Evolutionary conservation across 2,113 vertebrate species (phyloP), one percentile per base, ranked within the genome.

Genomic region (Clupea harengus): DNA sequence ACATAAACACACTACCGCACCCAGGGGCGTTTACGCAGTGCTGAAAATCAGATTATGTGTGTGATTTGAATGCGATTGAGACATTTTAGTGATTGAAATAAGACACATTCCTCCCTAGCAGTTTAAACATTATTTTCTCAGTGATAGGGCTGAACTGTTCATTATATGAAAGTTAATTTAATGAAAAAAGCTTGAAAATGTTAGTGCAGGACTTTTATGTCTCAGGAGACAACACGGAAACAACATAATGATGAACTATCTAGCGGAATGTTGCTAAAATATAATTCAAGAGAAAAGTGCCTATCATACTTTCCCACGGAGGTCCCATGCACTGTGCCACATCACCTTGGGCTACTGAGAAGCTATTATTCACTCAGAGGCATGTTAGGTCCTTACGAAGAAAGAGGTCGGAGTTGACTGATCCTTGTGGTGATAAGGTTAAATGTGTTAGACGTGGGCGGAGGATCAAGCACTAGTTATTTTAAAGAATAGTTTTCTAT

Each of bases 281-380:
- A n/a, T 72, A n/a, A 72, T 28, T 13, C 64, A 67, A 67, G 60
- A n/a, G 60, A 67, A 67, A 67, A 2, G 6, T n/a, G n/a, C 60
- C 60, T 67, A 28, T 28, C n/a, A 28, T 72, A 72, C 64, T 72
- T 72, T 72, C 64, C 64, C 64, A 72, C 64, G 64, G 8, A 72
- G 64, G 64, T 72, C 7, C 64, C 10, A 8, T 72, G 64, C 22
- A 25, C 60, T n/a, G 20, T 57, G 52, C 52, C 28, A 28, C 64
- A 72, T 25, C 64, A 72, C 64, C 64, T 28, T 28, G 64, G 64
- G 64, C 64, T 18, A 72, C 7, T 72, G 64, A 72, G n/a, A n/a
- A 72, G 60, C 22, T 64, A 22, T 64, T 64, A 64, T 72, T 28
- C 64, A 28, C 64, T 72, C 64, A 28, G 64, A 72, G 64, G n/a